Base-by-base conservation (phyloP, 2,113 vertebrate genomes). In the Phylloscopus trochilus region DNA sequence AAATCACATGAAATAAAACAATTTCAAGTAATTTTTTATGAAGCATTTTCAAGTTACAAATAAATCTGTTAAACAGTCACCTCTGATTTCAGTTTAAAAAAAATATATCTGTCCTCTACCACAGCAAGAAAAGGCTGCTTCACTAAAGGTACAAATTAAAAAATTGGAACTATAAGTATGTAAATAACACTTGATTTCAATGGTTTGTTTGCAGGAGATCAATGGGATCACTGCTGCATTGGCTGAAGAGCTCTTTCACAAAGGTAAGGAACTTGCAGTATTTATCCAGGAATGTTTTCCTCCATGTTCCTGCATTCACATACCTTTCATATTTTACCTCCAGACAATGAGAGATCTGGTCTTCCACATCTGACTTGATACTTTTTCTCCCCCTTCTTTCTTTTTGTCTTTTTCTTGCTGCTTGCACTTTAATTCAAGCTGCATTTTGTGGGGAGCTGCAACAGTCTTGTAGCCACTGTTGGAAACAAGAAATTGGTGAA, bases 171-270 rank as follows among this genome's bases (percentile, higher is more conserved):
- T 12, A 0, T 56, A 80, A 76, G 9, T 67, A 28, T 68, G 15
- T 67, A 75, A 83, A 46, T 76, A 70, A 64, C 26, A 35, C 12
- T n/a, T 4, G 3, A 47, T 68, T 64, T 17, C 18, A 59, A 24
- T 64, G 19, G 6, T 84, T 92, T 92, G 53, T 97, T 94, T 95
- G 43, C 95, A 99, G 99, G 99, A 99, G 96, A 98, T 99, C 76
- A 99, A 99, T 88, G 99, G 99, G 24, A 98, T 99, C 95, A 99
- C 99, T 46, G 98, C 99, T 39, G 98, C 98, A 1, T 77, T 99
- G 97, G 99, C 99, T 20, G 99, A 99, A 96, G 99, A 99, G 78
- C 97, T 99, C 66, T 99, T 99, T 87, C 98, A 99, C 90, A 99
- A 98, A 98, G 99, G 99, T 99, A 96, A 92, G 56, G n/a, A 60